Percentiles rank a stretch among this genome's conserved stretches.
phyloP scores from a whole-genome alignment of 2,113 vertebrate genomes.

The Desmodus rotundus region DNA sequence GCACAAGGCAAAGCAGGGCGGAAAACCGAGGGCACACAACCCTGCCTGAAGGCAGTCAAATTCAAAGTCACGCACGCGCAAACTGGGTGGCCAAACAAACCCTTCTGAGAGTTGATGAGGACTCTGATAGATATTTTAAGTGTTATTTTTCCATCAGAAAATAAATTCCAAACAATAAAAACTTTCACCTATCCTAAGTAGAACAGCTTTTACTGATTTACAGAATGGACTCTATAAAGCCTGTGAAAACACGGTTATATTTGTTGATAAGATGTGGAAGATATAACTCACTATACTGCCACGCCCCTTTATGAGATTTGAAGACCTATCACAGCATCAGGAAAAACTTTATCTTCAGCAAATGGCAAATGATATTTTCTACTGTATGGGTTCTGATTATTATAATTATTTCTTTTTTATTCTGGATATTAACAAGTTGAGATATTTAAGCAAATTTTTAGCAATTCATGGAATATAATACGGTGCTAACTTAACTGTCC shows the following conservation, averaged over 20 bases:
- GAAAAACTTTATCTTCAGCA: not conserved
- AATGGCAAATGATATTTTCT: conserved; percentile 7
- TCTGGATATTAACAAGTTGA: not conserved
- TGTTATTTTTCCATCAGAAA: conserved; percentile 1
- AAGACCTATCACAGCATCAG: not conserved
- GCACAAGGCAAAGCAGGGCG: not conserved
- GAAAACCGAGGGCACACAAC: conserved; percentile 11
- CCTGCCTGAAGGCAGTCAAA: not conserved
- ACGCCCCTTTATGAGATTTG: not conserved
- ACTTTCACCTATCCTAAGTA: not conserved
- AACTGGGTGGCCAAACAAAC: not conserved
- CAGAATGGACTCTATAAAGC: not conserved
- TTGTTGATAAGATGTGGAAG: not conserved
- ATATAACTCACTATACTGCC: not conserved
- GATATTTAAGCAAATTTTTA: conserved; percentile 23
- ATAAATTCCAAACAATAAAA: not conserved
- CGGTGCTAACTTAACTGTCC: not conserved
- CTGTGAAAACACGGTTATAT: not conserved
- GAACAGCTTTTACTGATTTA: not conserved
- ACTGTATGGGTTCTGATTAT: not conserved
- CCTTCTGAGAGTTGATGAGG: not conserved
- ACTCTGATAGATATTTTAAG: not conserved
- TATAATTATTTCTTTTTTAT: conserved; percentile 11
- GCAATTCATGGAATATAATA: not conserved
- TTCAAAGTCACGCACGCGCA: not conserved